Percentiles rank a stretch among this genome's conserved stretches.
Evolutionary conservation across 2,888 invertebrate genomes (phyloP).

Genomic region (Gryllus longicercus): DNA sequence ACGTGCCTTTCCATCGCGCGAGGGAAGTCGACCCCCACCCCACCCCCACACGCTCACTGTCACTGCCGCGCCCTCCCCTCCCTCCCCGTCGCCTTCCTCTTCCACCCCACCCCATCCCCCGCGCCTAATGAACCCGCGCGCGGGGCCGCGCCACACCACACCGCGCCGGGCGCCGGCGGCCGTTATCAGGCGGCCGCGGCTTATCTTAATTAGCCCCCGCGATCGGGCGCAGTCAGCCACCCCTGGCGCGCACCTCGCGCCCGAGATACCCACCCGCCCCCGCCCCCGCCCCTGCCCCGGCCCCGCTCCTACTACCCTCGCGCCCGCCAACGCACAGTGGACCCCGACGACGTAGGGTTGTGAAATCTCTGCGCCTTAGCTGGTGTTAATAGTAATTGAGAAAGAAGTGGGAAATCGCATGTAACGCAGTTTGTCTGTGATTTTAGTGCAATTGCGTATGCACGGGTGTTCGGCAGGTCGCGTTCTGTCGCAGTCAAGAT

Average conservation of each 20-base stretch:
- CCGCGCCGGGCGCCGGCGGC: neutral
- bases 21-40: no score
- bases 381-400: no score
- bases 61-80: no score
- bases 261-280: neutral
- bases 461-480: no score
- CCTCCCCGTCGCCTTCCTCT: neutral
- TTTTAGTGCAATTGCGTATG: no score
- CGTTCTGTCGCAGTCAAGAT: no score
- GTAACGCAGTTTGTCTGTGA: fast-evolving
- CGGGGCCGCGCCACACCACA: neutral
- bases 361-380: no score
- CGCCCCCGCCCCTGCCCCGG: neutral
- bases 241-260: neutral
- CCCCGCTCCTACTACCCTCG: neutral
- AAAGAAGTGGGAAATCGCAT: no score
- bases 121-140: neutral
- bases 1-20: no score
- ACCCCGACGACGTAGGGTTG: no score
- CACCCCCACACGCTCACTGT: no score
- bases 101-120: neutral
- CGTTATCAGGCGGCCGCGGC: neutral
- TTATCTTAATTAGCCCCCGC: constrained; percentile 17
- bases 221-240: neutral
- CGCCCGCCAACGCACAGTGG: no score